phyloP scores from a whole-genome alignment of 2,113 vertebrate species.

The Chroicocephalus ridibundus region DNA sequence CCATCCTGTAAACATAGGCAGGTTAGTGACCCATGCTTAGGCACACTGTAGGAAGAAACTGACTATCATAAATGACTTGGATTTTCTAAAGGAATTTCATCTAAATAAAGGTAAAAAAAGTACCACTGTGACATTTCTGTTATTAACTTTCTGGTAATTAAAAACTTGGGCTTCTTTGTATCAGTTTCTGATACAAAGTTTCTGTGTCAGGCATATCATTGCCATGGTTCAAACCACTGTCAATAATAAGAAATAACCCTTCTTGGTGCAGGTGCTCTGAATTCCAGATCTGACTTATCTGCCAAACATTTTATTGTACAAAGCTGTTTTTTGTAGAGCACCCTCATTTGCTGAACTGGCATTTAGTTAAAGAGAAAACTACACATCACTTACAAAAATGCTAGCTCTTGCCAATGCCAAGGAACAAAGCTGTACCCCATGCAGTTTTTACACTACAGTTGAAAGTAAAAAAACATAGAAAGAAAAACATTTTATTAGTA shows the following conservation, averaged over 20 bases:
- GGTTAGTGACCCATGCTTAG: constrained; percentile 35
- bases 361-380: constrained; percentile 36
- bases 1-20: constrained; percentile 63
- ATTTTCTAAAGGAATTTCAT: constrained; percentile 57
- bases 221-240: not conserved
- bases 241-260: not conserved
- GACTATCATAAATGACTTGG: constrained; percentile 53
- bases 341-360: not conserved
- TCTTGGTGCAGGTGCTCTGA: not conserved
- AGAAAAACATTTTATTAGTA: constrained; percentile 60
- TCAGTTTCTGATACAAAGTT: not conserved
- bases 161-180: not conserved
- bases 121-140: not conserved
- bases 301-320: constrained; percentile 5
- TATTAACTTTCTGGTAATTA: not conserved
- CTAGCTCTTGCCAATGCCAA: constrained; percentile 33
- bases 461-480: constrained; percentile 52
- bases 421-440: constrained; percentile 55
- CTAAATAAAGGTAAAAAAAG: not conserved
- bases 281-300: not conserved
- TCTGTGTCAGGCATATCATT: not conserved
- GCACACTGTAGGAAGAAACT: not conserved
- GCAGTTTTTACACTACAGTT: not conserved
- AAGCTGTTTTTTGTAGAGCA: not conserved
- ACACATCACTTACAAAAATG: constrained; percentile 42